A percentile compares a stretch with the other conserved stretches of the same genome.
These are phyloP conservation scores for Mycteria americana DNA, from an alignment of 2,797 vertebrate species.

Conservation along the genomic window DNA sequence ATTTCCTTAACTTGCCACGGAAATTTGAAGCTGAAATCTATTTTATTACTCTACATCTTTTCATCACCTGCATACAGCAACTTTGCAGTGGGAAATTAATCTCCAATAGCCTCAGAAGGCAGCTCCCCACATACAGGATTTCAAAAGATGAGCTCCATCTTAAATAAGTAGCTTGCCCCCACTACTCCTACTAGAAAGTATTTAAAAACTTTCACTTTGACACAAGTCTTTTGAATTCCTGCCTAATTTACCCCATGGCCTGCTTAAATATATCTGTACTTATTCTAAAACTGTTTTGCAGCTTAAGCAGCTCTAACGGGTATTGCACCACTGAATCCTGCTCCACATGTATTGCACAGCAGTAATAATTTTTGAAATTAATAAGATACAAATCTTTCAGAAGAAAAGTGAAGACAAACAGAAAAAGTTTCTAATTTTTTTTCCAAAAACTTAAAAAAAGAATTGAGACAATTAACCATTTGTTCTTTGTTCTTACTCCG, in stretches of 20 bases:
- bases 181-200: not conserved
- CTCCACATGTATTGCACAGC: not conserved
- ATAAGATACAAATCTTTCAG: not conserved
- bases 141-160: not conserved
- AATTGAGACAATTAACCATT: not conserved
- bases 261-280: not conserved
- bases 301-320: not conserved
- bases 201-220: not conserved
- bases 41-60: not conserved
- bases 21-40: not conserved
- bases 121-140: not conserved
- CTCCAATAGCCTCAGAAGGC: not conserved
- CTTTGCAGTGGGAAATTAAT: not conserved
- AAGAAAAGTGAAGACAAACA: not conserved
- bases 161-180: not conserved
- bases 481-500: not conserved
- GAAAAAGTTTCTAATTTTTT: not conserved
- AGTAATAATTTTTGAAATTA: not conserved
- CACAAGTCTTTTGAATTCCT: not conserved
- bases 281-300: not conserved
- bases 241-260: not conserved
- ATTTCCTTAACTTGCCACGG: not conserved
- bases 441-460: not conserved
- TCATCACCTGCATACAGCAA: not conserved
- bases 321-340: not conserved